Percentiles rank a stretch among this genome's conserved stretches.
These are phyloP conservation scores for Sesamia nonagrioides DNA, from an alignment of 1,140 invertebrate species.

Conservation along the genomic window DNA sequence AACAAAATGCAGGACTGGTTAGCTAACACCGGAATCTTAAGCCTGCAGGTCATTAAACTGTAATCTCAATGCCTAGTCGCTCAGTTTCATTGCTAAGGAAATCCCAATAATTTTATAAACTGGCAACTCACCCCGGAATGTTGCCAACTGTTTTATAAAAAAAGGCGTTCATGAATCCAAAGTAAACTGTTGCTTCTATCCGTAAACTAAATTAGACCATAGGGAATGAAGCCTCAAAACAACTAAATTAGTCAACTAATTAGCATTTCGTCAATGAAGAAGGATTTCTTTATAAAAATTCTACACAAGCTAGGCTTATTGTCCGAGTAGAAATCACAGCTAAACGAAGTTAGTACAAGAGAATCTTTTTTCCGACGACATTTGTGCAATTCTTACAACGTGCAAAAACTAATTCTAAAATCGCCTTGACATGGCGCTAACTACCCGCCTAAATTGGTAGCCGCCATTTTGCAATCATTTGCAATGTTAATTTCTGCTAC, in stretches of 20 bases:
- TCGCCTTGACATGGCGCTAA: conserved; percentile 46
- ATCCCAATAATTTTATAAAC: conserved; percentile 3
- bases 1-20: neutral
- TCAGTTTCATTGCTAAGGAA: neutral
- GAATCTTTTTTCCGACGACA: conserved; percentile 30
- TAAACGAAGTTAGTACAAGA: conserved; percentile 1
- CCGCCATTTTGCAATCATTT: conserved; percentile 44
- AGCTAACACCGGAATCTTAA: neutral
- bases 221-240: neutral
- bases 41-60: neutral
- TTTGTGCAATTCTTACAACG: conserved; percentile 44
- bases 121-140: neutral
- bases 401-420: conserved; percentile 46
- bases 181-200: too few species aligned
- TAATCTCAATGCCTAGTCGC: conserved; percentile 21
- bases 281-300: neutral
- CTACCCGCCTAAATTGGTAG: conserved; percentile 26
- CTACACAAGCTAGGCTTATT: neutral
- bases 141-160: neutral
- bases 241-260: neutral
- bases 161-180: neutral
- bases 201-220: neutral
- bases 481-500: conserved; percentile 47
- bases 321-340: conserved; percentile 4
- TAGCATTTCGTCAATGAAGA: neutral